These are phyloP conservation scores for Pachycephus smyrnensis DNA, from an alignment of 2,888 invertebrate genomes.

Conservation along the genomic window DNA sequence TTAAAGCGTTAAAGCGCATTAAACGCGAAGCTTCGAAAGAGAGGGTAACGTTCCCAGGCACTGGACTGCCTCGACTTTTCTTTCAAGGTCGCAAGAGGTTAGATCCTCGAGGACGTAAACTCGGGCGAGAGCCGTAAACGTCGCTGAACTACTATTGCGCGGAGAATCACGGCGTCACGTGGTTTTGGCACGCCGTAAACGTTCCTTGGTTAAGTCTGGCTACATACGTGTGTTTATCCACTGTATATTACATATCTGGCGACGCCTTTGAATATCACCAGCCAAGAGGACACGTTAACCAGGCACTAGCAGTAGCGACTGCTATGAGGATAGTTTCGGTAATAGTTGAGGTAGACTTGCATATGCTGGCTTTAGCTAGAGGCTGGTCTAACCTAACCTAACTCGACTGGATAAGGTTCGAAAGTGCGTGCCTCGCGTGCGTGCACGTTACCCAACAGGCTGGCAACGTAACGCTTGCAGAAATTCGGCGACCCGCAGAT, in stretches of 20 bases:
- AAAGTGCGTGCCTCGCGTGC: background rate
- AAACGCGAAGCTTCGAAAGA: background rate
- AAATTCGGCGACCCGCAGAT: background rate
- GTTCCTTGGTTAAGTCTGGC: background rate
- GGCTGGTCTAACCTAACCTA: background rate
- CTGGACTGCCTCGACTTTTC: background rate
- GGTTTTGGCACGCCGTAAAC: background rate
- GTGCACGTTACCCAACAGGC: background rate
- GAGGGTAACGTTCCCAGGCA: background rate
- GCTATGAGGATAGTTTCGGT: background rate
- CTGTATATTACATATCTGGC: background rate
- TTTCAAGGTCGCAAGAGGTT: background rate
- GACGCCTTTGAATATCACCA: background rate
- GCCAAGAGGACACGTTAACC: background rate
- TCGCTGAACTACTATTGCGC: background rate
- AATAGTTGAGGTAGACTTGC: background rate
- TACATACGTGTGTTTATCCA: background rate
- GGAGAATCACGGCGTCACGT: constrained; percentile 1
- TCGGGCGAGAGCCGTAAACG: background rate
- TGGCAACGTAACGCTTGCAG: background rate
- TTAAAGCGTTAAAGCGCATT: background rate
- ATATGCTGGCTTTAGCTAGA: background rate
- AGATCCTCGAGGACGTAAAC: background rate
- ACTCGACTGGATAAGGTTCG: background rate
- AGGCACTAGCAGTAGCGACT: background rate